Evolutionary conservation across 2,797 vertebrate species (phyloP).

Genomic region (Enteromius anoplus): DNA sequence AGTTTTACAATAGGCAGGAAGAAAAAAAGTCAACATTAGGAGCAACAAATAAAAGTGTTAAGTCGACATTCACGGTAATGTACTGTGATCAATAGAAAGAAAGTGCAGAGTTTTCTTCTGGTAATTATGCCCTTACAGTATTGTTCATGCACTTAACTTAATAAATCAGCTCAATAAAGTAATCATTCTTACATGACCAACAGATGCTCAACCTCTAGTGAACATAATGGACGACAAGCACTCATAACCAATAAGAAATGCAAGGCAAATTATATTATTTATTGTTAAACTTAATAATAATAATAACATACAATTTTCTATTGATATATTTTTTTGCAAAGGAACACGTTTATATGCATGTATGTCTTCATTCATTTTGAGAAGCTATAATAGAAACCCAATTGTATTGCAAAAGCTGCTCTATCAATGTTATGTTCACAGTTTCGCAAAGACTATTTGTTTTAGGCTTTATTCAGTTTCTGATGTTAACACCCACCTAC

Average conservation of each 20-base stretch:
- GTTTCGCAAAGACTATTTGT: neutral
- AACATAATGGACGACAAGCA: neutral
- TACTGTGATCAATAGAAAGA: neutral
- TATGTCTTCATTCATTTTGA: neutral
- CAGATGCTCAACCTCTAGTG: neutral
- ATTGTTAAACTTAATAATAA: neutral
- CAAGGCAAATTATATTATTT: no score
- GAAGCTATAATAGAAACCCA: neutral
- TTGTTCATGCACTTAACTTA: neutral
- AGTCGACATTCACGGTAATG: neutral
- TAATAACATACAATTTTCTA: neutral
- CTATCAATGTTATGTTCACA: neutral
- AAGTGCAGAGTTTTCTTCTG: neutral
- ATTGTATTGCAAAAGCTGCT: neutral
- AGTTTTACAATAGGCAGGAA: neutral
- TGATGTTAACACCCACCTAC: neutral
- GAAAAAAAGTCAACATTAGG: neutral
- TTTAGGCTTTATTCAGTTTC: neutral
- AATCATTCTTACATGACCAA: constrained; percentile 5
- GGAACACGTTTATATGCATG: neutral
- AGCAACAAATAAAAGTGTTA: neutral
- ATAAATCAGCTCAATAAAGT: neutral
- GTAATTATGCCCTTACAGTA: neutral
- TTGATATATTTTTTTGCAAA: neutral
- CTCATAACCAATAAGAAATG: neutral